Conservation (phyloP, 1,140 invertebrate genomes). For the Micrasema minimum region DNA sequence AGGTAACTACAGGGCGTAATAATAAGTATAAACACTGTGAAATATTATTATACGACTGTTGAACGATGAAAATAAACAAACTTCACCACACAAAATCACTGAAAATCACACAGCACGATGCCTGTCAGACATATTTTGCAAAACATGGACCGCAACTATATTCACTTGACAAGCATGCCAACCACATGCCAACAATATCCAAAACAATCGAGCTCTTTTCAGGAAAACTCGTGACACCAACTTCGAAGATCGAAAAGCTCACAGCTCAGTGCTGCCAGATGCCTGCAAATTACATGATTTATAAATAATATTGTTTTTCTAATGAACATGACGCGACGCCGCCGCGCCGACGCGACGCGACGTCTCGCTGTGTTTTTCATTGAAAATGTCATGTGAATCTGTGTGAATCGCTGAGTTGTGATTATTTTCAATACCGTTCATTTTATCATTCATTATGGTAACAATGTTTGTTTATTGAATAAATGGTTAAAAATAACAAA, state of each 20-base stretch:
- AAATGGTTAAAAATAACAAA: no score
- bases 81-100: conserved; percentile 6
- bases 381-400: no score
- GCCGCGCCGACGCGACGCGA: no score
- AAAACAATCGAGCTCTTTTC: not conserved
- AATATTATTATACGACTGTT: not conserved
- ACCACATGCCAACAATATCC: no score
- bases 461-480: no score
- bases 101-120: conserved; percentile 11
- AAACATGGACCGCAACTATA: not conserved
- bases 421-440: no score
- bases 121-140: conserved; percentile 42
- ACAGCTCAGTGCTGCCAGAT: not conserved
- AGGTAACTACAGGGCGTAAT: not conserved
- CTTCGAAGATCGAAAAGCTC: not conserved
- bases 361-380: no score
- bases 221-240: not conserved
- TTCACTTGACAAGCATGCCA: not conserved
- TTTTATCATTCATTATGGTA: no score
- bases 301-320: not conserved
- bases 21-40: not conserved
- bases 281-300: not conserved
- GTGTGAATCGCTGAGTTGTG: no score
- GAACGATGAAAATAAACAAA: conserved; percentile 24
- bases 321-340: no score